Conservation (phyloP, 2,888 invertebrate genomes). For the Heliconius sara region DNA sequence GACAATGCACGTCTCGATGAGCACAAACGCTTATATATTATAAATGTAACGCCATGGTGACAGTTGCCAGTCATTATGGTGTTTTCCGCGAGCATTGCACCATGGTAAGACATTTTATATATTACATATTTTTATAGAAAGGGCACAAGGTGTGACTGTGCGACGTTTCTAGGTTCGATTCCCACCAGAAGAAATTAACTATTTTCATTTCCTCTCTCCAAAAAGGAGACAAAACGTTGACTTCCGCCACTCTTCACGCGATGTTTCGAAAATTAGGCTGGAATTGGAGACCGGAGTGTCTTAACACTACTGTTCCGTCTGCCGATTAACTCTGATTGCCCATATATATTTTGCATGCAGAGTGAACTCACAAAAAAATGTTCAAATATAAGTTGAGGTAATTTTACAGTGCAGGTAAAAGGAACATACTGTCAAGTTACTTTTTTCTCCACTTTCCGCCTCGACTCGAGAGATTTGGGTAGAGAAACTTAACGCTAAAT, state of each 20-base stretch:
- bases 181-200: background rate
- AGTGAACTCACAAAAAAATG: too few relatives aligned
- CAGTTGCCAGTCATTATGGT: constrained; percentile 33
- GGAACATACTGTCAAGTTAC: too few relatives aligned
- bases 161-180: background rate
- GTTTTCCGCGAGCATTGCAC: constrained; percentile 7
- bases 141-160: background rate
- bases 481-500: too few relatives aligned
- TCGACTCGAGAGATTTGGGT: too few relatives aligned
- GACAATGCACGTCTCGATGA: constrained; percentile 29
- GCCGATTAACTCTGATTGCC: too few relatives aligned
- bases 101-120: constrained; percentile 28
- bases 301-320: too few relatives aligned
- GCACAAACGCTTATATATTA: constrained; percentile 30
- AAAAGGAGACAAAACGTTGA: background rate
- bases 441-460: too few relatives aligned
- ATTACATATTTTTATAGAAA: background rate
- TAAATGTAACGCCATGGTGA: constrained; percentile 31
- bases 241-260: background rate
- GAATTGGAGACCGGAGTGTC: too few relatives aligned
- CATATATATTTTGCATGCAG: too few relatives aligned
- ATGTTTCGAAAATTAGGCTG: background rate
- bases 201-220: background rate
- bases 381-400: too few relatives aligned
- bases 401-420: too few relatives aligned